These are phyloP conservation scores for Dione juno DNA, from an alignment of 2,888 invertebrate species.

Conservation along the genomic window DNA sequence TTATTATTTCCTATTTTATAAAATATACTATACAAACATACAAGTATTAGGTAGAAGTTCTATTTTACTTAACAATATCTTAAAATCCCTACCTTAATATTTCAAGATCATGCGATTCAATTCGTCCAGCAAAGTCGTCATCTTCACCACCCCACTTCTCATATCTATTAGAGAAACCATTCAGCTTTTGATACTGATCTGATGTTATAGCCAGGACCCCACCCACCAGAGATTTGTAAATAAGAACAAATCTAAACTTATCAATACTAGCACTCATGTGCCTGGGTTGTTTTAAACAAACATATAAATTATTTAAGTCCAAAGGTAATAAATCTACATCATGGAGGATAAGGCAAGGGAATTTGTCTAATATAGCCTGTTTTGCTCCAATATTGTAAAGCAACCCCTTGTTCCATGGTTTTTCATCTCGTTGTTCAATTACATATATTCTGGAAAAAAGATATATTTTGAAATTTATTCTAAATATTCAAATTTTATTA, in stretches of 20 bases:
- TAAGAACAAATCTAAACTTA: constrained; percentile 81
- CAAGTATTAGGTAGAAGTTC: too few species aligned
- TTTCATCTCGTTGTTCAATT: constrained; percentile 90
- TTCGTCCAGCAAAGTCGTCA: constrained; percentile 67
- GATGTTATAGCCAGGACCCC: constrained; percentile 70
- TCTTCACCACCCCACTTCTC: constrained; percentile 79
- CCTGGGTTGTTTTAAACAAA: constrained; percentile 89
- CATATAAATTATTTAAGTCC: constrained; percentile 91
- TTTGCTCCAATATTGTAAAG: constrained; percentile 93
- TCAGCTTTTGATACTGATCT: constrained; percentile 61
- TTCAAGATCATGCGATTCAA: constrained; percentile 54
- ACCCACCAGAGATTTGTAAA: constrained; percentile 63
- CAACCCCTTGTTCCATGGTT: constrained; percentile 93
- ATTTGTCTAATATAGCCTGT: constrained; percentile 88
- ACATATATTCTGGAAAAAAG: constrained; percentile 86
- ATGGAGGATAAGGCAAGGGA: constrained; percentile 93
- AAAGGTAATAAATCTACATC: constrained; percentile 95
- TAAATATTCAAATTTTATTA: not conserved
- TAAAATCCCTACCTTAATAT: constrained; percentile 53
- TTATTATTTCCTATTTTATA: too few species aligned
- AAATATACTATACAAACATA: too few species aligned
- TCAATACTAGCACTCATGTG: constrained; percentile 96
- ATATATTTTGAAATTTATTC: not conserved
- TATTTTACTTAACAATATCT: not conserved
- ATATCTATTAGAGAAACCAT: constrained; percentile 74